Conservation (phyloP, 2,888 invertebrate species). For the Suillia variegata region DNA sequence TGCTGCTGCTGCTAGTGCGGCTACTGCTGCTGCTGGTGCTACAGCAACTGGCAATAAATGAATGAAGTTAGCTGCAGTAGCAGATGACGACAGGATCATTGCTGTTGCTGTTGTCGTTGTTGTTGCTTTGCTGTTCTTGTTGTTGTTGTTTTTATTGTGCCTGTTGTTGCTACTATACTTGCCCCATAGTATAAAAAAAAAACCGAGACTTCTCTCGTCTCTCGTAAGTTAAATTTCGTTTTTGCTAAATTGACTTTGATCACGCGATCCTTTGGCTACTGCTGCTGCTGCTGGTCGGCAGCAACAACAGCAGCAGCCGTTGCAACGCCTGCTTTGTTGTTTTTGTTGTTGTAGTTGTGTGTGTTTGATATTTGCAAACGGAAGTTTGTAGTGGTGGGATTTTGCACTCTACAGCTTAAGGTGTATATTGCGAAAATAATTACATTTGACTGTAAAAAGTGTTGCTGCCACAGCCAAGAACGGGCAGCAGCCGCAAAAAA, state of each 20-base stretch:
- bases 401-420: slow-evolving; percentile 43
- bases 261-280: slow-evolving; percentile 52
- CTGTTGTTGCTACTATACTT: no score
- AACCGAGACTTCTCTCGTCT: no score
- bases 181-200: neutral
- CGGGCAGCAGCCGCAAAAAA: slow-evolving; percentile 21
- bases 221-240: slow-evolving; percentile 50
- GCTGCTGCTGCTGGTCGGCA: slow-evolving; percentile 23
- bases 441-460: slow-evolving; percentile 56
- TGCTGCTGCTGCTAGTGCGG: neutral
- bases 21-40: slow-evolving; percentile 32
- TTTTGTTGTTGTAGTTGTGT: slow-evolving; percentile 31
- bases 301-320: slow-evolving; percentile 37
- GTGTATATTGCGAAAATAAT: slow-evolving; percentile 53
- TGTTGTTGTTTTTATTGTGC: no score
- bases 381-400: slow-evolving; percentile 24
- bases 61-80: slow-evolving; percentile 13
- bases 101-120: slow-evolving; percentile 26
- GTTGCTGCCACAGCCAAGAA: slow-evolving; percentile 28
- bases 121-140: no score
- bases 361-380: slow-evolving; percentile 15
- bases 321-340: slow-evolving; percentile 34
- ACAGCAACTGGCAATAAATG: neutral
- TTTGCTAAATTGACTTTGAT: slow-evolving; percentile 61
- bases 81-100: slow-evolving; percentile 29